Percentiles rank a stretch among this genome's conserved stretches.
These are phyloP conservation scores for Baryphthengus martii DNA, from an alignment of 2,113 vertebrate species.

Conservation along the genomic window DNA sequence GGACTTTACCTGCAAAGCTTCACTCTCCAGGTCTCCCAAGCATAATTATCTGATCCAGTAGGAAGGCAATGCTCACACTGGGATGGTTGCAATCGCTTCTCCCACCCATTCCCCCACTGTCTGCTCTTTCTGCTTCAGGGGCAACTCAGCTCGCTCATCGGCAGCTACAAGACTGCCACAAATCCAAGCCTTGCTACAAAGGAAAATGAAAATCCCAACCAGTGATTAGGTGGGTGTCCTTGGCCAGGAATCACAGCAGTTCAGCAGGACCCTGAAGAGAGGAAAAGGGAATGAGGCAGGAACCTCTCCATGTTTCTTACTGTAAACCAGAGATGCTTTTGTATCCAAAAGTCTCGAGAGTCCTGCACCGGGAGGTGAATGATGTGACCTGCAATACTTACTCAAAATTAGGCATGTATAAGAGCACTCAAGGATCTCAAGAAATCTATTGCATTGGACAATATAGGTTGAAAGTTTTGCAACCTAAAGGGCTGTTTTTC, in stretches of 20 bases:
- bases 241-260: neutral
- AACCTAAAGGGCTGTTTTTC: neutral
- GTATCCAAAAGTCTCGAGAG: neutral
- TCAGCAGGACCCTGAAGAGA: neutral
- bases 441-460: neutral
- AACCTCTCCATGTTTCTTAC: neutral
- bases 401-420: neutral
- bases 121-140: neutral
- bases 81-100: neutral
- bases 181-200: neutral
- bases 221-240: neutral
- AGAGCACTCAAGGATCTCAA: neutral
- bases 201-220: neutral
- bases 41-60: neutral
- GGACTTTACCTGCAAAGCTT: neutral
- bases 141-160: neutral
- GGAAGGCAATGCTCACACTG: neutral
- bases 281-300: neutral
- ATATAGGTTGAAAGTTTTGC: neutral
- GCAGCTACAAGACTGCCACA: neutral
- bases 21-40: neutral
- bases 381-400: neutral
- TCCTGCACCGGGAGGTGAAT: neutral
- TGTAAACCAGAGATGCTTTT: neutral
- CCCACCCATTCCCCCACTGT: neutral